Evolutionary conservation across 2,888 invertebrate species (phyloP), one percentile per base, ranked within the genome.

Genomic region (Anthrax anthrax): DNA sequence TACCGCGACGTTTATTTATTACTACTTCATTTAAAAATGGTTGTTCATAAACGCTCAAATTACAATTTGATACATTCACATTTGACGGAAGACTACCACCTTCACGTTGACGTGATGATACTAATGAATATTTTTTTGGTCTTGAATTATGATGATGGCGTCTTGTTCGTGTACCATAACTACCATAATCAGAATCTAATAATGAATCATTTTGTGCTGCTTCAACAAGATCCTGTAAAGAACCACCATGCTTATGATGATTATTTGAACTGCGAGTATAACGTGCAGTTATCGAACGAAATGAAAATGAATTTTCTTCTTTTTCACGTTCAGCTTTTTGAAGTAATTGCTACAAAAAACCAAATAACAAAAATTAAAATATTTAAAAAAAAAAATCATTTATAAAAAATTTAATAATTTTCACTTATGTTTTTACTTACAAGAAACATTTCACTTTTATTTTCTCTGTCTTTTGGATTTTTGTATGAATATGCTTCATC

Each of bases 401-500:
- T 6, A 23, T 23, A 23, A 23, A 23, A 6, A 43, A 16, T 9
- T 45, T 37, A 37, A 46, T 46, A 38, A 39, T 29, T 27, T 19
- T 32, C 32, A 19, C n/a, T n/a, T n/a, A n/a, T n/a, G n/a, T 32
- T 34, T 23, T 37, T 42, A 59, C 60, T 63, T 55, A 87, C 87
- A 76, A 83, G 81, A 68, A 88, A 88, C 49, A 84, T 75, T 67
- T 76, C 76, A 67, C 87, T 87, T 70, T 87, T 88, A 58, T 86
- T 84, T 68, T 85, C 83, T 54, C 83, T 75, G 64, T 88, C 88
- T 71, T 84, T 84, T 47, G 87, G 87, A 64, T 80, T 78, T 68
- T 85, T 86, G 71, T 88, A 88, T 54, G 78, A 81, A 62, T 84
- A 79, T 55, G 86, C 87, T 72, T 88, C 88, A 64, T 88, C 85